phyloP scores from a whole-genome alignment of 1,140 invertebrate genomes.

The Pygmarrhopalites habei region DNA sequence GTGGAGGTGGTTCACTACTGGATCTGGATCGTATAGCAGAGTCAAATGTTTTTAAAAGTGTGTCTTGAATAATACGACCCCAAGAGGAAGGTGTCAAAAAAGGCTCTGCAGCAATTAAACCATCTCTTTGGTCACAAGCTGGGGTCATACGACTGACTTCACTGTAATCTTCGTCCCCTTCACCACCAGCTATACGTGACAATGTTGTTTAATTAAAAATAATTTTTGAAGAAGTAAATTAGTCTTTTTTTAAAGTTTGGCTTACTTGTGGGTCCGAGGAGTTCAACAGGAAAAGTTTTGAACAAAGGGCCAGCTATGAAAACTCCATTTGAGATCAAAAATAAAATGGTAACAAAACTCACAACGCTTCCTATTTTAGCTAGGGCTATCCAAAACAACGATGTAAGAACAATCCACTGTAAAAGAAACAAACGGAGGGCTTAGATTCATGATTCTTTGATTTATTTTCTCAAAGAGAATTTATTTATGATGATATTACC shows the following conservation, averaged over 20 bases:
- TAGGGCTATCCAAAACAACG: conserved; percentile 22
- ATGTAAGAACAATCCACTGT: conserved; percentile 27
- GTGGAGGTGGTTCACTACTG: background rate
- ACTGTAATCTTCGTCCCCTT: background rate
- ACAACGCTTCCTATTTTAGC: conserved; percentile 27
- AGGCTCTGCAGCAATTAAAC: background rate
- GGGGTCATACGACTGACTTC: background rate
- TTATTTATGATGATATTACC: conserved; percentile 7
- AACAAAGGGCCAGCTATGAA: conserved; percentile 26
- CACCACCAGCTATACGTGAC: background rate
- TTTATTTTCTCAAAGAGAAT: too few relatives aligned
- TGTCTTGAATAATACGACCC: background rate
- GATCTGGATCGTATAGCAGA: background rate
- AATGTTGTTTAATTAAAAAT: background rate
- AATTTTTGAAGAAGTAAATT: background rate
- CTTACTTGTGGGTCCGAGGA: background rate
- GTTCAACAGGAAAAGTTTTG: conserved; percentile 10
- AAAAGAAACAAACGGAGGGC: too few relatives aligned
- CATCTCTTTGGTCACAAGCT: background rate
- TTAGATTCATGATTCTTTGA: too few relatives aligned
- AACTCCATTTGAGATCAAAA: conserved; percentile 31
- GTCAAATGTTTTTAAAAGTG: background rate
- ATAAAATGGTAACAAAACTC: conserved; percentile 27
- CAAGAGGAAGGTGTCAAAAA: background rate
- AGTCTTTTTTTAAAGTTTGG: background rate